Conservation (phyloP, 2,888 invertebrate genomes). For the Cantharis nigra region DNA sequence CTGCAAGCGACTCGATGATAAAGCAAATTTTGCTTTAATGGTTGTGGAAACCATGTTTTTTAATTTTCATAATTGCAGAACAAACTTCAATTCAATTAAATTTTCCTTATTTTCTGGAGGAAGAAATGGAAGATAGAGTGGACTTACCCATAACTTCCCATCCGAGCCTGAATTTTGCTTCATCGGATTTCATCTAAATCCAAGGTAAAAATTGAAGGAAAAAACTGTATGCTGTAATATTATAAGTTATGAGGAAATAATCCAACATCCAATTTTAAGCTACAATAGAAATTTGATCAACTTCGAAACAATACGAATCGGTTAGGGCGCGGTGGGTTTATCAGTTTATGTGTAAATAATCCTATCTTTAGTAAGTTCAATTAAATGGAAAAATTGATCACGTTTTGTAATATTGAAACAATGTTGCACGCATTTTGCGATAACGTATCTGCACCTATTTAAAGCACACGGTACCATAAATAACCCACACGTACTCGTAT, state of each 20-base stretch:
- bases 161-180: too few species aligned
- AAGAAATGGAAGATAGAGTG: too few species aligned
- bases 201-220: too few species aligned
- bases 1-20: not conserved
- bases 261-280: not conserved
- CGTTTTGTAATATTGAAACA: not conserved
- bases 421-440: conserved; percentile 12
- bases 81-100: too few species aligned
- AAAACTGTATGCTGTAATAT: too few species aligned
- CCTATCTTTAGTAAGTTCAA: not conserved
- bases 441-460: conserved; percentile 14
- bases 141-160: too few species aligned
- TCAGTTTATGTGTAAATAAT: conserved; percentile 2
- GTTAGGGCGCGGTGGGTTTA: not conserved
- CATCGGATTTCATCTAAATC: too few species aligned
- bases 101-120: too few species aligned
- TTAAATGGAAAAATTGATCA: conserved; percentile 6
- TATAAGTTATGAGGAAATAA: too few species aligned
- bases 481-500: not conserved
- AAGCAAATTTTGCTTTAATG: not conserved
- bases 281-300: not conserved
- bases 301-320: not conserved
- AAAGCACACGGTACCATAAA: conserved; percentile 2
- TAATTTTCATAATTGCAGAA: too few species aligned
- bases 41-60: not conserved